Evolutionary conservation across 2,113 vertebrate species (phyloP), one percentile per base, ranked within the genome.

Genomic region (Nesogale talazaci): DNA sequence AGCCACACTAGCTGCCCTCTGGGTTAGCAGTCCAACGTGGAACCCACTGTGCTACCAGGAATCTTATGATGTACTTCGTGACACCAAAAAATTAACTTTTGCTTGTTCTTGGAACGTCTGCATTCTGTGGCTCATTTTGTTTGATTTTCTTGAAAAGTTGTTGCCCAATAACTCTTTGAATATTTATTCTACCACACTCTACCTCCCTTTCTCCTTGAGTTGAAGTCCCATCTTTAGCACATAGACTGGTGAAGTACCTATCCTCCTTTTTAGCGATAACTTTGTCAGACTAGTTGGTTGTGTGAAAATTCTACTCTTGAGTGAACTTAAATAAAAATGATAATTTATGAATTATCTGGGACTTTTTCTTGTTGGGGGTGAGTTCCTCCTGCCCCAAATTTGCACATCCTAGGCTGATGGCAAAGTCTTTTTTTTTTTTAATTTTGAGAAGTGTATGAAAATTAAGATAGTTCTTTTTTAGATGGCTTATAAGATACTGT

Each of bases 71-170:
- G 46, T 52, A 12, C 14, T 10, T 52, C 46, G 14, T 11, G 6
- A 52, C 10, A 52, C 4, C 46, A 5, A 9, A 9, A 52, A 52
- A 52, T 52, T 12, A 52, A 38, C 19, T 89, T 82, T 5, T 31
- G 25, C 65, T 42, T 92, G 7, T 75, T 90, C 65, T 94, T 38
- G 12, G 83, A 90, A 59, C 75, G 46, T 70, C 10, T 87, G 9
- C 27, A 59, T 78, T 27, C 81, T 56, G 90, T 38, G 14, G 38
- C 69, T 88, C 83, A 38, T 42, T 70, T 31, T 80, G 7, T n/a
- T 92, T 76, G 67, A 78, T 76, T 38, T 90, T 83, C n/a, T 76
- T 74, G 22, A 38, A 90, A 86, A 90, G 76, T 75, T 61, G 4
- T 80, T 10, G 75, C n/a, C 22, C 70, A 72, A 83, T 81, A 63